Evolutionary conservation across 2,888 invertebrate species (phyloP).

Genomic region (Ophonus ardosiacus): DNA sequence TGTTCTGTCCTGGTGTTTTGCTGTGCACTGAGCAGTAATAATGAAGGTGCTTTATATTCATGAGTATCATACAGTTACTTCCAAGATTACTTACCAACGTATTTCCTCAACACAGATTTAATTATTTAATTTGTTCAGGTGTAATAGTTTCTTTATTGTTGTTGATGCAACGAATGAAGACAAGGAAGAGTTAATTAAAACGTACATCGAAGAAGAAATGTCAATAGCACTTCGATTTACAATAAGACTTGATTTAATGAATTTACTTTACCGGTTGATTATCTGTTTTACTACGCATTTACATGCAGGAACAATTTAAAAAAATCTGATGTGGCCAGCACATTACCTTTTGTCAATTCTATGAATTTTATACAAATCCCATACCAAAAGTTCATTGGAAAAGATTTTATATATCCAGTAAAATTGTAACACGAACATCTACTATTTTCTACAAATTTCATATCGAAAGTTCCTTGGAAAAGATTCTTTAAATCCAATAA

Average conservation of each 20-base stretch:
- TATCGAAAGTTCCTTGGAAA: too few relatives aligned
- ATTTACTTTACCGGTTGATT: neutral
- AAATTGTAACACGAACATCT: too few relatives aligned
- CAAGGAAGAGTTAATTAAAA: neutral
- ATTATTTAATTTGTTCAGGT: neutral
- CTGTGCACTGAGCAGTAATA: slow-evolving; percentile 12
- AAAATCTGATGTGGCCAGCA: too few relatives aligned
- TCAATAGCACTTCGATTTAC: neutral
- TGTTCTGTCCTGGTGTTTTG: slow-evolving; percentile 14
- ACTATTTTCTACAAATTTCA: too few relatives aligned
- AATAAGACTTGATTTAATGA: neutral
- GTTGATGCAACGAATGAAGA: neutral
- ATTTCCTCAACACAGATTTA: neutral
- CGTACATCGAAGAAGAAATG: neutral
- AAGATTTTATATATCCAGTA: too few relatives aligned
- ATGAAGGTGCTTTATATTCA: slow-evolving; percentile 33
- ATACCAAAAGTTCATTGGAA: too few relatives aligned
- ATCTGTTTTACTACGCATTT: too few relatives aligned
- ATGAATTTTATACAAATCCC: neutral
- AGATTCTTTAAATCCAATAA: too few relatives aligned
- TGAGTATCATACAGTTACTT: slow-evolving; percentile 38
- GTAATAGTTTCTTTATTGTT: neutral
- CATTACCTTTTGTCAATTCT: too few relatives aligned
- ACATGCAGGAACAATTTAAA: too few relatives aligned
- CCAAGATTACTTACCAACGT: neutral